These are phyloP conservation scores for Horisme vitalbata DNA, from an alignment of 2,888 invertebrate species.

Conservation along the genomic window DNA sequence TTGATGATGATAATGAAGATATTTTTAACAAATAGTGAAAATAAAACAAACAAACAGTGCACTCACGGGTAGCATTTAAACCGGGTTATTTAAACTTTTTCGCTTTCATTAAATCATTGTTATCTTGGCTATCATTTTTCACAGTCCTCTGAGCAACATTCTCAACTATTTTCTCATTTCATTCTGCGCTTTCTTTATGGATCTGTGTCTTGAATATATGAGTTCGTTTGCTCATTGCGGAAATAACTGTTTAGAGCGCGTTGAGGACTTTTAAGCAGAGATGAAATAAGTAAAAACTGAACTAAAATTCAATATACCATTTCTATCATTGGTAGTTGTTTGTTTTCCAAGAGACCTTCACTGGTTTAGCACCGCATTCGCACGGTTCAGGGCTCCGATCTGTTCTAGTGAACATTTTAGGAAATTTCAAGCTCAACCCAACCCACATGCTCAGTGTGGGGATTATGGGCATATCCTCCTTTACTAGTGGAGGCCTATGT, in stretches of 20 bases:
- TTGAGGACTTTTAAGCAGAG: neutral
- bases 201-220: slow-evolving; percentile 13
- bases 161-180: slow-evolving; percentile 39
- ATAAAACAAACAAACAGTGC: slow-evolving; percentile 36
- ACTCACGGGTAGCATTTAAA: slow-evolving; percentile 53
- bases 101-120: slow-evolving; percentile 66
- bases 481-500: too few relatives aligned
- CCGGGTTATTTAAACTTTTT: slow-evolving; percentile 52
- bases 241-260: slow-evolving; percentile 13
- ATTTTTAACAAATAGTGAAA: slow-evolving; percentile 16
- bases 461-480: too few relatives aligned
- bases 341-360: too few relatives aligned
- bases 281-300: too few relatives aligned
- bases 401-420: too few relatives aligned
- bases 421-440: too few relatives aligned
- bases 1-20: too few relatives aligned
- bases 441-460: too few relatives aligned
- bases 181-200: slow-evolving; percentile 26
- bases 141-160: slow-evolving; percentile 35
- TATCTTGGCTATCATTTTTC: slow-evolving; percentile 54
- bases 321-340: too few relatives aligned
- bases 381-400: too few relatives aligned
- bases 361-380: too few relatives aligned
- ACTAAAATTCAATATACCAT: too few relatives aligned
- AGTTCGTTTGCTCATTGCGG: slow-evolving; percentile 1